Conservation (phyloP, 2,113 vertebrate species). For the Gopherus flavomarginatus region DNA sequence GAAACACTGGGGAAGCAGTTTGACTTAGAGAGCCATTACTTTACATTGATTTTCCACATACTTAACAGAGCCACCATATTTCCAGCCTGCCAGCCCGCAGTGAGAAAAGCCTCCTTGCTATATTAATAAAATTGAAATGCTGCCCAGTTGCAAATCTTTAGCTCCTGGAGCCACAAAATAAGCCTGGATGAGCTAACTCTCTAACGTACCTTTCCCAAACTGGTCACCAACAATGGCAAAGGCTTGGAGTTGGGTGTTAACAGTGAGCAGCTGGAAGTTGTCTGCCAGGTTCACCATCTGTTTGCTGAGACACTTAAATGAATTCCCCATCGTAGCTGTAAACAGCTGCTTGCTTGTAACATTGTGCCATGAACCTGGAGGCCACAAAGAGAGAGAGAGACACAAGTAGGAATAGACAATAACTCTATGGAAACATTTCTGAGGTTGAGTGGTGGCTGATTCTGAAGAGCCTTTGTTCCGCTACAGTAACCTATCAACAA, state of each 20-base stretch:
- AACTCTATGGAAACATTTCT: neutral
- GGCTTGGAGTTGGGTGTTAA: slow-evolving; percentile 85
- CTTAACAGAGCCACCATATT: neutral
- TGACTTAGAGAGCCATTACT: neutral
- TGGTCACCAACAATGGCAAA: slow-evolving; percentile 77
- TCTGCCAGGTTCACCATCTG: slow-evolving; percentile 71
- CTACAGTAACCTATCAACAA: neutral
- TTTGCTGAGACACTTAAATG: slow-evolving; percentile 85
- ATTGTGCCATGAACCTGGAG: slow-evolving; percentile 46
- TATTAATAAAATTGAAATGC: neutral
- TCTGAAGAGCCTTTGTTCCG: neutral
- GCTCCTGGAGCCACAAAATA: neutral
- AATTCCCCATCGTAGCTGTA: slow-evolving; percentile 71
- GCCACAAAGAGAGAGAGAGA: slow-evolving; percentile 15
- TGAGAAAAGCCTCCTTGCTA: neutral
- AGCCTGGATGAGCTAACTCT: neutral
- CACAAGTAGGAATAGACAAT: neutral
- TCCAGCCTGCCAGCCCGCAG: neutral
- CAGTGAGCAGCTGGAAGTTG: slow-evolving; percentile 79
- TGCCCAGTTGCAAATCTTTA: neutral
- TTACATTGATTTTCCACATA: neutral
- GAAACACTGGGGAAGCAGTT: neutral
- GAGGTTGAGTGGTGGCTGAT: neutral
- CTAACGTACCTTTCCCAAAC: slow-evolving; percentile 85
- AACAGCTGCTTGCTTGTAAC: slow-evolving; percentile 77